Base-by-base conservation (phyloP, 2,888 invertebrate genomes). In the Temnothorax ravouxi region DNA sequence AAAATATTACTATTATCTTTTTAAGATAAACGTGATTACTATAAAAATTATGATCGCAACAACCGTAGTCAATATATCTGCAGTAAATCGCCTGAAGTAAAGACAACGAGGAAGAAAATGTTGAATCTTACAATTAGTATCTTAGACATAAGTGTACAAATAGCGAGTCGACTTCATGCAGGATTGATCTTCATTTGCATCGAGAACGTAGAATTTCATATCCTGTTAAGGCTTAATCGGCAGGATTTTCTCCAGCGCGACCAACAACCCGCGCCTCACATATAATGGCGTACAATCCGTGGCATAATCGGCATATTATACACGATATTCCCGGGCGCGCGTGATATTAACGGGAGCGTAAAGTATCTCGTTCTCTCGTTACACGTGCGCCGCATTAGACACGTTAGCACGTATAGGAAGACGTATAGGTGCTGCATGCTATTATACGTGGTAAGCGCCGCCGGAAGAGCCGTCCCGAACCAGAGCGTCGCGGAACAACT, bases 311-410 rank as follows among this genome's bases (percentile, higher is more conserved):
- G 41, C 77, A 56, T 75, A 83, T 84, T 83, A 85, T 83, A 56
- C 77, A 41, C 18, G 72, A 77, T 79, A 83, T 85, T 83, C 56
- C 56, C 59, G 64, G 21, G 52, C 76, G 75, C 62, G 50, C 62
- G 76, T 71, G 88, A 67, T 67, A 47, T 76, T 90, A 91, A 91
- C 85, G 88, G 91, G 91, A 91, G 90, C 90, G 86, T 90, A 89
- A 91, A 91, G 88, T 77, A 88, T 88, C 81, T 75, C 38, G 86
- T 84, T 86, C 62, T 77, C 61, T 56, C 62, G 83, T 77, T 79
- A 82, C 67, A 77, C 21, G 67, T 52, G 71, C 69, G 50, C 62
- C 62, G 54, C 74, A 76, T 75, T 88, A 52, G 38, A 56, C 87
- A 74, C 81, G 85, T 88, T 88, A 88, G 83, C 82, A 85, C 59